A percentile compares a stretch with the other conserved stretches of the same genome.
phyloP scores from a whole-genome alignment of 2,113 vertebrate genomes.

The Eurypyga helias region DNA sequence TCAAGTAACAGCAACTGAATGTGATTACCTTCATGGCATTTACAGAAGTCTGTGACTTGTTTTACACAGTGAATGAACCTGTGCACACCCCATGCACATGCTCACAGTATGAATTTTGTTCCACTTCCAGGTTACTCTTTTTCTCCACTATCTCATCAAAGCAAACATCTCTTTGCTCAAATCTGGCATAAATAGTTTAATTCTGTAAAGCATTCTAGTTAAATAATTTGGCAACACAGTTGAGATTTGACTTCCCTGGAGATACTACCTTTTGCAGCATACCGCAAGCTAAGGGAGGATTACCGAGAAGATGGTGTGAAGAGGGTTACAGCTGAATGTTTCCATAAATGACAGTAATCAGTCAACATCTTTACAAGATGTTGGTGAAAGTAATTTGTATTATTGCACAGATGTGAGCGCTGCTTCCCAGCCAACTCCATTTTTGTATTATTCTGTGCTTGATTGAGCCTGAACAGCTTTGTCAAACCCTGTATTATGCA shows the following conservation, averaged over 20 bases:
- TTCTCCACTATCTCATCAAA: background rate
- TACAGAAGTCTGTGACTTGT: background rate
- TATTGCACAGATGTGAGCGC: background rate
- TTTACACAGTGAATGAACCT: background rate
- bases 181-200: background rate
- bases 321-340: background rate
- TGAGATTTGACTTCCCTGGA: background rate
- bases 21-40: background rate
- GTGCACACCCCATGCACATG: rapidly evolving
- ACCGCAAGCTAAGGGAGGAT: background rate
- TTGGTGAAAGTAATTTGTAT: background rate
- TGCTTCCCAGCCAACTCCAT: background rate
- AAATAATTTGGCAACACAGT: background rate
- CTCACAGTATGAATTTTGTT: background rate
- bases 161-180: background rate
- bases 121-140: background rate
- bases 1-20: background rate
- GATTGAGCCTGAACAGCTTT: background rate
- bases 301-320: background rate
- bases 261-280: background rate
- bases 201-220: background rate
- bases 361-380: background rate
- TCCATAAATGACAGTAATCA: background rate
- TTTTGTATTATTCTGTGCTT: background rate
- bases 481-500: background rate